These are phyloP conservation scores for Antitype chi DNA, from an alignment of 2,888 invertebrate genomes.

Conservation along the genomic window DNA sequence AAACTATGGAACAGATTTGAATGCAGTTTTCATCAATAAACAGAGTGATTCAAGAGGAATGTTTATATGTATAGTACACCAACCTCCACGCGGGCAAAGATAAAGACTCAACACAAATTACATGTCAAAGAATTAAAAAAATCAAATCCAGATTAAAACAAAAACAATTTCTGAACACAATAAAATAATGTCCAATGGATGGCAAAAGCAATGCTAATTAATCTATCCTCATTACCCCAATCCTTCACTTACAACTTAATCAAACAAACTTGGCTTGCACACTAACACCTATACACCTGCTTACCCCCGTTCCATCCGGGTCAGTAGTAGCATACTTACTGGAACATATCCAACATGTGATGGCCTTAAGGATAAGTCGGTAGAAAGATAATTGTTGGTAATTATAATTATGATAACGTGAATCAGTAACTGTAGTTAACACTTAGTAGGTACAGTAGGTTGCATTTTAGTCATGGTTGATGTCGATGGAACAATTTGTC, in stretches of 20 bases:
- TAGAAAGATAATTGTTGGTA: slow-evolving; percentile 39
- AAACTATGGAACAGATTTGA: no score
- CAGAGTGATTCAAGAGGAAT: no score
- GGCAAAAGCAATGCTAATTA: slow-evolving; percentile 21
- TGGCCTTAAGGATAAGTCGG: slow-evolving; percentile 57
- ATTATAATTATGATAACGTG: slow-evolving; percentile 43
- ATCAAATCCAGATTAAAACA: no score
- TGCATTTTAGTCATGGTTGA: no score
- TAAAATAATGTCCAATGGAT: background rate
- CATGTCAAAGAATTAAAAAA: no score
- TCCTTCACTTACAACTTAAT: slow-evolving; percentile 24
- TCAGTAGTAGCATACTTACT: slow-evolving; percentile 42
- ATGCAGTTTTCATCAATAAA: no score
- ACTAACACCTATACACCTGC: slow-evolving; percentile 51
- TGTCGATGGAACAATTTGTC: background rate
- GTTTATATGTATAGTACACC: no score
- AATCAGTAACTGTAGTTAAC: slow-evolving; percentile 43
- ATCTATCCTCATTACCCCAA: slow-evolving; percentile 30
- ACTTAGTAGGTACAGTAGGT: background rate
- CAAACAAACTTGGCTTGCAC: slow-evolving; percentile 39
- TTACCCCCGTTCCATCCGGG: slow-evolving; percentile 49
- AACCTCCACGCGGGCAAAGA: no score
- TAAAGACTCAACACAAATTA: no score
- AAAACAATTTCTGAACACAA: no score
- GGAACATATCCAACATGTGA: slow-evolving; percentile 39